Percentiles rank a stretch among this genome's conserved stretches.
phyloP scores from a whole-genome alignment of 2,888 invertebrate genomes.

The Urechis unicinctus region DNA sequence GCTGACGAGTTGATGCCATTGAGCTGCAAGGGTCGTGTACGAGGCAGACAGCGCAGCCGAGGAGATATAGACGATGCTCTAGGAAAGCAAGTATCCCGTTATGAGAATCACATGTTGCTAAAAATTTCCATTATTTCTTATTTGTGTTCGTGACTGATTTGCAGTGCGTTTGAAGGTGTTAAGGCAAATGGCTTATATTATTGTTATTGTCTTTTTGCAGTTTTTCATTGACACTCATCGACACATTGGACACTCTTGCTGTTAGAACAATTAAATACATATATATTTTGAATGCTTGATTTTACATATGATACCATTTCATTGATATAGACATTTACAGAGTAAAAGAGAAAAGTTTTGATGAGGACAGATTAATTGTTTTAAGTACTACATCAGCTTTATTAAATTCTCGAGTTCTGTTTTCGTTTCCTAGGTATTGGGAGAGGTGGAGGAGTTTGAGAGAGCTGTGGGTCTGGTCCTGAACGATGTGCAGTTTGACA shows the following conservation, averaged over 20 bases:
- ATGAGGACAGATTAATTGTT: neutral
- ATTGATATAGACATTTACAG: too few species aligned
- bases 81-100: slow-evolving; percentile 76
- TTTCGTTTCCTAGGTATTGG: slow-evolving; percentile 60
- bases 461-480: slow-evolving; percentile 80
- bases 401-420: neutral
- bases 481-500: slow-evolving; percentile 82
- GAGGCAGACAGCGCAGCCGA: slow-evolving; percentile 81
- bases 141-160: neutral
- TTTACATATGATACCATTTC: too few species aligned
- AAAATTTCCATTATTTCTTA: neutral
- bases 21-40: slow-evolving; percentile 84
- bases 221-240: slow-evolving; percentile 91
- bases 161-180: neutral
- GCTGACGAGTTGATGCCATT: slow-evolving; percentile 98
- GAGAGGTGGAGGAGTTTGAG: slow-evolving; percentile 91
- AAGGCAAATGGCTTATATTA: neutral
- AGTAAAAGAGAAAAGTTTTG: too few species aligned
- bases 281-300: too few species aligned
- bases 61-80: slow-evolving; percentile 95
- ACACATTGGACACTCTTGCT: slow-evolving; percentile 86
- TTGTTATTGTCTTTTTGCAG: slow-evolving; percentile 55
- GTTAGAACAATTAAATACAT: too few species aligned
- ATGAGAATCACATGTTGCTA: neutral
- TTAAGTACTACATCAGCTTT: neutral